A percentile compares a stretch with the other conserved stretches of the same genome.
phyloP scores from a whole-genome alignment of 2,888 invertebrate genomes.

The Opisthograptis luteolata region DNA sequence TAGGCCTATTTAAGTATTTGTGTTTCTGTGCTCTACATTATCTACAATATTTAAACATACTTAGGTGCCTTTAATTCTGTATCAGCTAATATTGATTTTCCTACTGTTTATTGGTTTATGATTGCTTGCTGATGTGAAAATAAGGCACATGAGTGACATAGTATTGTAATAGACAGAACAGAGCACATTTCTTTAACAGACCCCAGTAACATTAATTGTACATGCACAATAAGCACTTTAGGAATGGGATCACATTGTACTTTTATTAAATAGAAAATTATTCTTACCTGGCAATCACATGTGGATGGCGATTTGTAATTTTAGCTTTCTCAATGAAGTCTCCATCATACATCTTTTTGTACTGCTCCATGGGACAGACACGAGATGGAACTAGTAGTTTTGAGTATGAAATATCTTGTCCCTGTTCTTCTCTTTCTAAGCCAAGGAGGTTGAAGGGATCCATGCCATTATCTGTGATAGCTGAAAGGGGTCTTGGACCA shows the following conservation, averaged over 20 bases:
- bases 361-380: constrained; percentile 72
- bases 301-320: constrained; percentile 74
- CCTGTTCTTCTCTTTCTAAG: constrained; percentile 91
- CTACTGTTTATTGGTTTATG: background rate
- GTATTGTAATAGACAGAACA: no score
- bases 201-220: constrained; percentile 9
- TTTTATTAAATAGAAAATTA: constrained; percentile 2
- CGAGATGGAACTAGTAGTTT: constrained; percentile 91
- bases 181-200: constrained; percentile 11
- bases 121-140: constrained; percentile 8
- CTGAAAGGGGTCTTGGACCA: constrained; percentile 92
- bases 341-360: constrained; percentile 77
- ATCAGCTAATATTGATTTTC: constrained; percentile 5
- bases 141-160: constrained; percentile 11
- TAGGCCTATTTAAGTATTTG: background rate
- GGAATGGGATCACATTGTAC: background rate
- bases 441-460: constrained; percentile 95
- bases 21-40: background rate
- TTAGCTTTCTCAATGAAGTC: constrained; percentile 73
- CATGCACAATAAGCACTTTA: constrained; percentile 13
- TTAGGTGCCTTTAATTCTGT: constrained; percentile 7
- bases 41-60: background rate
- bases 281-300: constrained; percentile 84
- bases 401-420: constrained; percentile 96
- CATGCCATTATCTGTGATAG: constrained; percentile 91